Conservation (phyloP, 2,113 vertebrate species). For the Plestiodon gilberti region DNA sequence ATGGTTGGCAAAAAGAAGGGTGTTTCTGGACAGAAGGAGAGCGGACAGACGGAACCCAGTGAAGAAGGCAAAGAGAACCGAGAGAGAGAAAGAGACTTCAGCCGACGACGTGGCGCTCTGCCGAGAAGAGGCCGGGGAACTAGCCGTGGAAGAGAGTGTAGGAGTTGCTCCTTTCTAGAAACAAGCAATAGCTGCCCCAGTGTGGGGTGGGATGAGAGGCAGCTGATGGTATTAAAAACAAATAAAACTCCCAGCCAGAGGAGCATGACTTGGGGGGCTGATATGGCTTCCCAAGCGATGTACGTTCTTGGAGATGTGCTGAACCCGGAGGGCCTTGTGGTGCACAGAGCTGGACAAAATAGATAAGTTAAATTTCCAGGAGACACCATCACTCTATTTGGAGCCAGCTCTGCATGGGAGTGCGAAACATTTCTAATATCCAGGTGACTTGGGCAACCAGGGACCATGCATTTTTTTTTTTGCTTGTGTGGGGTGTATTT, state of each 20-base stretch:
- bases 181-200: fast-evolving
- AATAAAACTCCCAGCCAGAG: too few relatives aligned
- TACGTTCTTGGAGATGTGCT: background rate
- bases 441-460: too few relatives aligned
- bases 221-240: background rate
- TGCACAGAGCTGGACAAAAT: background rate
- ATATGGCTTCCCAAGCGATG: too few relatives aligned
- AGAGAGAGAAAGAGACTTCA: constrained; percentile 91
- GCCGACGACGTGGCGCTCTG: constrained; percentile 87
- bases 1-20: constrained; percentile 99
- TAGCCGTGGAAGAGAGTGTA: constrained; percentile 96
- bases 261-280: background rate
- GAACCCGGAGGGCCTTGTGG: too few relatives aligned
- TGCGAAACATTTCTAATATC: background rate
- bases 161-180: constrained; percentile 52
- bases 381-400: background rate
- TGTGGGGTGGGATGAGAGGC: background rate
- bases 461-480: background rate
- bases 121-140: constrained; percentile 87
- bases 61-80: constrained; percentile 95
- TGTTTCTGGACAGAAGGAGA: constrained; percentile 94
- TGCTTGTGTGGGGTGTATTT: background rate
- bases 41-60: constrained; percentile 83
- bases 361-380: background rate
- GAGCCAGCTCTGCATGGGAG: background rate